Evolutionary conservation across 2,797 vertebrate species (phyloP).

Genomic region (Rhinoraja longicauda): DNA sequence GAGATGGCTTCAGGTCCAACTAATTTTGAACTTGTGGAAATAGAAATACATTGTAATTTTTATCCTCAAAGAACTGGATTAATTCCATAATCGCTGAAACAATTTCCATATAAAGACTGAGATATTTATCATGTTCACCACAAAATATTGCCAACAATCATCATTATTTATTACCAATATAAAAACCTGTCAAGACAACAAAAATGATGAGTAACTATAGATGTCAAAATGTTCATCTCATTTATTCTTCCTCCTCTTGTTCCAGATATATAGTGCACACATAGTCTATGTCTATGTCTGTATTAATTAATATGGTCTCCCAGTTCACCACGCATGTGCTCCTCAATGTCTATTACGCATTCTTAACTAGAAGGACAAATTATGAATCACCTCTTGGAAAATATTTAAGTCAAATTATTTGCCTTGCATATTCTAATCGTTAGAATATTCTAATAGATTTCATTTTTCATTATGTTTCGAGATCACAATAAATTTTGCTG

Average conservation of each 20-base stretch:
- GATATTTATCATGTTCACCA: neutral
- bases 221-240: conserved; percentile 7
- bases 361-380: neutral
- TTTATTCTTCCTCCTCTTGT: neutral
- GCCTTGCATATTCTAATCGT: neutral
- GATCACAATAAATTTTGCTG: neutral
- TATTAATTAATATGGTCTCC: neutral
- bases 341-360: neutral
- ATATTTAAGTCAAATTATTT: neutral
- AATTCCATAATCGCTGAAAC: neutral
- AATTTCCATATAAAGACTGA: neutral
- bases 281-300: neutral
- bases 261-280: neutral
- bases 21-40: neutral
- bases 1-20: neutral
- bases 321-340: neutral
- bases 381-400: neutral
- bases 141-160: conserved; percentile 7
- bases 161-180: neutral
- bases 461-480: neutral
- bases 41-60: neutral
- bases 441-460: too few species aligned
- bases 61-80: neutral
- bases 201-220: neutral
- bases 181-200: neutral